Base-by-base conservation (phyloP, 2,113 vertebrate species). In the Numida meleagris region DNA sequence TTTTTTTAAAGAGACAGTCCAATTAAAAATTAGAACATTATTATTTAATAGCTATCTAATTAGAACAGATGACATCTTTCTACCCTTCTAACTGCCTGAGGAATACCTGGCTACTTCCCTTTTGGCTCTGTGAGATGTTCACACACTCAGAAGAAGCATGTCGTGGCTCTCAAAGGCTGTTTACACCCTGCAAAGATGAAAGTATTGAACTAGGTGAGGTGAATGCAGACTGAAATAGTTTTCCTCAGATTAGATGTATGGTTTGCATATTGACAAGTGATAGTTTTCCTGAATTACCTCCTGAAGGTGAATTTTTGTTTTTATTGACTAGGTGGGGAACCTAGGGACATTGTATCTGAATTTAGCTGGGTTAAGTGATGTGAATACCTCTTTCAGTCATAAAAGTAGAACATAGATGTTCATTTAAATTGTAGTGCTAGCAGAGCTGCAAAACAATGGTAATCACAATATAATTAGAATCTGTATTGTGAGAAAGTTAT, bases 1-100 rank as follows among this genome's bases (percentile, higher is more conserved):
- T 55, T 70, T 78, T 94, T 94, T 76, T 45, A 16, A 79, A 68
- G 55, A 91, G 59, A 86, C 61, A 46, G 23, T 29, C 61, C 89
- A 90, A 94, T 93, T 96, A 92, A 92, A 90, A 90, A 90, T 72
- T 48, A 73, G 53, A 89, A 34, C 55, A 79, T 95, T 92, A 82
- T 89, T 95, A 80, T 94, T 96, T 95, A 46, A 88, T 94, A 76
- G 24, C 7, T 33, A 53, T 59, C 77, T 88, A 68, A 93, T 93
- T 94, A 92, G 70, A 93, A 57, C 29, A 82, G 51, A 62, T 84
- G 29, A 19, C 27, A 79, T 87, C 92, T 93, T 84, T 88, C 74
- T 86, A 76, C 25, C n/a, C n/a, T 78, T 81, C 68, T 73, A 86
- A 59, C 55, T 80, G 45, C 79, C 25, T 21, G 43, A 86, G 24